phyloP scores from a whole-genome alignment of 2,797 vertebrate genomes.

The Pseudochaenichthys georgianus region DNA sequence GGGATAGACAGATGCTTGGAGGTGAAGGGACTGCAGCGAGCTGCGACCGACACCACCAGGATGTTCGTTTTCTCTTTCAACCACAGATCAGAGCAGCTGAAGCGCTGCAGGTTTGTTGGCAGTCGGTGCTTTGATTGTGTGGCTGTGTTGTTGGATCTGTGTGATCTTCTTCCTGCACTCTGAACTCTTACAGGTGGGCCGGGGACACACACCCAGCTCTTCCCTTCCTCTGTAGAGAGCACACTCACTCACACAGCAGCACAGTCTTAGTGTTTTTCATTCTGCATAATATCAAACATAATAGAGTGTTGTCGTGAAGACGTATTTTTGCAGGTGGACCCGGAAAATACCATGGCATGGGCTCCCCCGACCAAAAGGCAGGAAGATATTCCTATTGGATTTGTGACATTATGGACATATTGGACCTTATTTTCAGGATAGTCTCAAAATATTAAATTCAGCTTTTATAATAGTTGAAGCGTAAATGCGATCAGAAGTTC shows the following conservation, averaged over 20 bases:
- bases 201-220: not conserved
- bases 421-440: too few relatives aligned
- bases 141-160: not conserved
- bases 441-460: too few relatives aligned
- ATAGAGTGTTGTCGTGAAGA: too few relatives aligned
- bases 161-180: constrained; percentile 33
- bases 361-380: too few relatives aligned
- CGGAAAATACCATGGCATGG: too few relatives aligned
- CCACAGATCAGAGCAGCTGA: constrained; percentile 2
- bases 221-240: constrained; percentile 12
- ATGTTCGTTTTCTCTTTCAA: constrained; percentile 8
- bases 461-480: too few relatives aligned
- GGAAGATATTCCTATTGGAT: too few relatives aligned
- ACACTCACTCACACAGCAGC: not conserved
- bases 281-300: too few relatives aligned
- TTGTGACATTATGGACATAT: too few relatives aligned
- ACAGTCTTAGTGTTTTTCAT: too few relatives aligned
- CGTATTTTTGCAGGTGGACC: too few relatives aligned
- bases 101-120: not conserved
- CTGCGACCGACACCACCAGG: not conserved
- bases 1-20: not conserved
- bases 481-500: too few relatives aligned
- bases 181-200: not conserved
- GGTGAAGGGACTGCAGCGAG: not conserved
- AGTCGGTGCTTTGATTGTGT: constrained; percentile 15